Conservation (phyloP, 2,888 invertebrate genomes). For the Sympetrum striolatum region DNA sequence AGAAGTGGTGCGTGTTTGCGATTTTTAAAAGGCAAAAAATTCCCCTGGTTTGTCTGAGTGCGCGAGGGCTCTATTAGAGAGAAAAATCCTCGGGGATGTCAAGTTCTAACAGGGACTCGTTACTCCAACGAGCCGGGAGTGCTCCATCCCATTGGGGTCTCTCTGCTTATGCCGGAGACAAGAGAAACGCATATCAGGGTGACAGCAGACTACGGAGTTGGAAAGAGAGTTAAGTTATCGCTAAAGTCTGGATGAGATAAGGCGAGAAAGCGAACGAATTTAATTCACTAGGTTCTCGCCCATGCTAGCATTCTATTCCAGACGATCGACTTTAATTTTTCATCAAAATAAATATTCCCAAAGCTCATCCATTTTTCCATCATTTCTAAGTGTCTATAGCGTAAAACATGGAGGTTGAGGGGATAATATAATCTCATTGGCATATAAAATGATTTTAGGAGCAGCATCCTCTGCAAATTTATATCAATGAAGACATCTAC, state of each 20-base stretch:
- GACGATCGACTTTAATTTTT: no score
- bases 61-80: background rate
- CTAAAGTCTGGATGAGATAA: background rate
- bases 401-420: no score
- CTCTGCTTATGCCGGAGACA: background rate
- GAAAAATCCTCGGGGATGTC: background rate
- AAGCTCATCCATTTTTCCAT: no score
- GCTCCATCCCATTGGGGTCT: background rate
- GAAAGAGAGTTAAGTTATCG: constrained; percentile 16
- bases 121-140: background rate
- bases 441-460: no score
- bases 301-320: no score
- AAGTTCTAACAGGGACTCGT: background rate
- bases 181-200: constrained; percentile 32
- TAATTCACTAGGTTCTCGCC: no score
- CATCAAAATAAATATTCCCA: no score
- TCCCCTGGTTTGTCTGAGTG: background rate
- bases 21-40: background rate
- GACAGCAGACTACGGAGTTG: background rate
- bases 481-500: no score
- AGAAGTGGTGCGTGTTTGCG: background rate
- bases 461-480: no score
- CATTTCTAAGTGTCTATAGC: no score
- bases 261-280: no score
- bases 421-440: no score